A percentile compares a stretch with the other conserved stretches of the same genome.
phyloP scores from a whole-genome alignment of 2,888 invertebrate genomes.

The Acanthosepion esculentum region DNA sequence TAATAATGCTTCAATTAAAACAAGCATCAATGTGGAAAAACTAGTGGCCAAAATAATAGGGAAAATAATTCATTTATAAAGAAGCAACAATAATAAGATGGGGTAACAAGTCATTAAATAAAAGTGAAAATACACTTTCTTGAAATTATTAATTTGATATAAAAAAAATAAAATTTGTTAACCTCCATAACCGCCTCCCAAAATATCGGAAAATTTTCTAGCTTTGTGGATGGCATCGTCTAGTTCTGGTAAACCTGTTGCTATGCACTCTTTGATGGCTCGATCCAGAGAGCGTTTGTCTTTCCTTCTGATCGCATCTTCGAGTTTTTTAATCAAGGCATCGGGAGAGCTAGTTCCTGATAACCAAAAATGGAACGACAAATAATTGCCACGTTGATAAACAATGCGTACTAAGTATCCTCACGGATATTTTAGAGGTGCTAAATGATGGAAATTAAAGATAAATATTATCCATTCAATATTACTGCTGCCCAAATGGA shows the following conservation, averaged over 20 bases:
- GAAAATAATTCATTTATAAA: too few relatives aligned
- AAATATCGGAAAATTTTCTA: not conserved
- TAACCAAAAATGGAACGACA: not conserved
- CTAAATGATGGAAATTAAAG: too few relatives aligned
- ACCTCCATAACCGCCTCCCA: constrained; percentile 33
- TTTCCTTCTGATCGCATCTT: not conserved
- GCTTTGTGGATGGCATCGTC: not conserved
- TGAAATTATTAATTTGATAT: not conserved
- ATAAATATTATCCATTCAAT: too few relatives aligned
- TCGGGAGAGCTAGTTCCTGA: not conserved
- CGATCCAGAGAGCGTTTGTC: constrained; percentile 19
- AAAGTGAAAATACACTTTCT: not conserved
- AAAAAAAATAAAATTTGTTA: not conserved
- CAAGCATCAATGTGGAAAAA: too few relatives aligned
- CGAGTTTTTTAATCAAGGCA: not conserved
- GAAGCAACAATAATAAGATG: not conserved
- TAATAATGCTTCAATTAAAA: too few relatives aligned
- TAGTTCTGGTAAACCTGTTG: not conserved
- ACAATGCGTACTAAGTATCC: too few relatives aligned
- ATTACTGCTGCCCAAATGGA: too few relatives aligned
- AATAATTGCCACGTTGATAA: too few relatives aligned
- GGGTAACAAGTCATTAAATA: not conserved
- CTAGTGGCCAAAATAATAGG: too few relatives aligned
- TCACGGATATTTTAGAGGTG: too few relatives aligned
- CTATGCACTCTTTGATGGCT: not conserved